Evolutionary conservation across 2,888 invertebrate genomes (phyloP).

Genomic region (Cataglyphis rosenhaueri): DNA sequence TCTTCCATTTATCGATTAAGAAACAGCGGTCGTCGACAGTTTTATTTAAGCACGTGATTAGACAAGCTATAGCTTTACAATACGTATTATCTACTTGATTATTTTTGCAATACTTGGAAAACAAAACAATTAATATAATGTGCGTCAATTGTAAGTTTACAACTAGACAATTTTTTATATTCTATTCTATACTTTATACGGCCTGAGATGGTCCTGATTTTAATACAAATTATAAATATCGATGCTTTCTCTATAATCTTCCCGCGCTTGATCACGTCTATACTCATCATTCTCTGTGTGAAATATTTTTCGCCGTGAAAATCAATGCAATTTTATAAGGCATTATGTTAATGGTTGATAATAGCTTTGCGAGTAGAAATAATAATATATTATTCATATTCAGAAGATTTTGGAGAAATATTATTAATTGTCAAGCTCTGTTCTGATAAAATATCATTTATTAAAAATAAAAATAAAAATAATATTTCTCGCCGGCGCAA

Average conservation of each 20-base stretch:
- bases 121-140: background rate
- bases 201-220: background rate
- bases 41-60: conserved; percentile 24
- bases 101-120: background rate
- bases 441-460: conserved; percentile 2
- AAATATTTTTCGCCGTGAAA: background rate
- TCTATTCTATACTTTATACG: background rate
- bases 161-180: background rate
- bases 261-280: background rate
- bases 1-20: conserved; percentile 22
- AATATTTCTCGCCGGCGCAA: conserved; percentile 4
- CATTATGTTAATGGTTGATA: background rate
- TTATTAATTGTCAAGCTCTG: background rate
- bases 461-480: conserved; percentile 10
- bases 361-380: background rate
- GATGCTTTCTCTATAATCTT: conserved; percentile 1
- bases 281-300: background rate
- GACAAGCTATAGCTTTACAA: background rate
- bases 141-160: background rate
- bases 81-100: background rate
- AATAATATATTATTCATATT: conserved; percentile 10
- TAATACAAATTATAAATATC: background rate
- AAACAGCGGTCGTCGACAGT: background rate
- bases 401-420: background rate
- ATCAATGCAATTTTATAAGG: conserved; percentile 15